Evolutionary conservation across 1,140 invertebrate genomes (phyloP), one percentile per base, ranked within the genome.

Genomic region (Ptiloglossa arizonensis): DNA sequence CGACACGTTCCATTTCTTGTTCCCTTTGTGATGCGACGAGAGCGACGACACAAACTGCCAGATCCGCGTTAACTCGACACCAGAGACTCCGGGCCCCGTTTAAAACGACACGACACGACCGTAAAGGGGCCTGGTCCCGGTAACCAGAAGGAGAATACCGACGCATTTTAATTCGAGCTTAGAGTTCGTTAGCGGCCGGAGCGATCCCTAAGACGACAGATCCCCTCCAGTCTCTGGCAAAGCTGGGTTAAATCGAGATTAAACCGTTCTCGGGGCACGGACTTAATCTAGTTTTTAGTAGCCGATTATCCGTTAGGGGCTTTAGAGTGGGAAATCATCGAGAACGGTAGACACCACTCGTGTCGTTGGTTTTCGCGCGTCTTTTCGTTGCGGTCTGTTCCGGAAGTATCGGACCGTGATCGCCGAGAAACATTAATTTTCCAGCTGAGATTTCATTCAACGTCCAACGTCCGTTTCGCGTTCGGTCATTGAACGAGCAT

Each of bases 241-340:
- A 86, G 74, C 78, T 29, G 71, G 63, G 71, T 80, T 74, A 67
- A 83, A 83, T 67, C 68, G 76, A 86, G 87, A 88, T 88, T 88
- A 86, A 70, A 77, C 72, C 71, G 67, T 74, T 79, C 52, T 38
- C 76, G 27, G n/a, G 9, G n/a, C 57, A 66, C 32, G 59, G 24
- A 52, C 74, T 74, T 90, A 90, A 90, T 89, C 87, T 88, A 88
- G 85, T 86, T 89, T 75, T 87, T 89, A 89, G 87, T 88, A 88
- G 82, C 57, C 63, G 77, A 75, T 89, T 85, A 88, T 86, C 87
- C 85, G 5, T 38, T n/a, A 22, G 5, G 54, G 74, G 79, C 82
- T 83, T 86, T 82, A 15, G 54, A 81, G 48, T n/a, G 64, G 15
- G 29, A 63, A 56, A 56, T 27, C 27, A 50, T 62, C 54, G 60